These are phyloP conservation scores for Latrodectus elegans DNA, from an alignment of 2,888 invertebrate genomes.

Conservation along the genomic window DNA sequence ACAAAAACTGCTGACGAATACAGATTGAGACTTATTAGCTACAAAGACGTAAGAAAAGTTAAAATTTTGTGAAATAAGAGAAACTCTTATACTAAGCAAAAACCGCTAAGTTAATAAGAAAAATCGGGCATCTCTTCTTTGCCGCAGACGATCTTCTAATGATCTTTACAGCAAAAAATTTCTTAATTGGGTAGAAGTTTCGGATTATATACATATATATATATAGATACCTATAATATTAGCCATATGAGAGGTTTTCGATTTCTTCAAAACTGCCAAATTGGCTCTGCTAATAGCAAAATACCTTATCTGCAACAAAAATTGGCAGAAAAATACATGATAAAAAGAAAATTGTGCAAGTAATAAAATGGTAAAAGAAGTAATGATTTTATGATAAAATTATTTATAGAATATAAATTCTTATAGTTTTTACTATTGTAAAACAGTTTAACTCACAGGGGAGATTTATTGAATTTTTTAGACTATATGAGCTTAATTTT, in stretches of 20 bases:
- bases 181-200: constrained; percentile 46
- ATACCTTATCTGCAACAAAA: too few species aligned
- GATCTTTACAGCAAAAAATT: constrained; percentile 49
- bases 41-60: constrained; percentile 8
- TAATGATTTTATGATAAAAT: too few species aligned
- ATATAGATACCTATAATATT: too few species aligned
- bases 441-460: too few species aligned
- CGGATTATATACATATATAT: too few species aligned
- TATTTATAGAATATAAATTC: too few species aligned
- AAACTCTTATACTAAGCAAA: constrained; percentile 38
- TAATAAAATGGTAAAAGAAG: too few species aligned
- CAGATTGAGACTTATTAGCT: constrained; percentile 13
- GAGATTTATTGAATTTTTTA: too few species aligned
- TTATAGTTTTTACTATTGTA: too few species aligned
- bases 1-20: constrained; percentile 23
- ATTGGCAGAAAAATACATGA: too few species aligned
- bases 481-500: too few species aligned
- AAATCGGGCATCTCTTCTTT: constrained; percentile 24
- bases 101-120: constrained; percentile 48
- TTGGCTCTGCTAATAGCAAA: constrained; percentile 24
- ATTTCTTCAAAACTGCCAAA: constrained; percentile 36
- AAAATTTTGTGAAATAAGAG: not conserved
- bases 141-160: constrained; percentile 44
- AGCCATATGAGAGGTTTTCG: constrained; percentile 9
- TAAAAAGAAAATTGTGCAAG: too few species aligned